A percentile compares a stretch with the other conserved stretches of the same genome.
Evolutionary conservation across 2,113 vertebrate species (phyloP).

Genomic region (Anseranas semipalmata): DNA sequence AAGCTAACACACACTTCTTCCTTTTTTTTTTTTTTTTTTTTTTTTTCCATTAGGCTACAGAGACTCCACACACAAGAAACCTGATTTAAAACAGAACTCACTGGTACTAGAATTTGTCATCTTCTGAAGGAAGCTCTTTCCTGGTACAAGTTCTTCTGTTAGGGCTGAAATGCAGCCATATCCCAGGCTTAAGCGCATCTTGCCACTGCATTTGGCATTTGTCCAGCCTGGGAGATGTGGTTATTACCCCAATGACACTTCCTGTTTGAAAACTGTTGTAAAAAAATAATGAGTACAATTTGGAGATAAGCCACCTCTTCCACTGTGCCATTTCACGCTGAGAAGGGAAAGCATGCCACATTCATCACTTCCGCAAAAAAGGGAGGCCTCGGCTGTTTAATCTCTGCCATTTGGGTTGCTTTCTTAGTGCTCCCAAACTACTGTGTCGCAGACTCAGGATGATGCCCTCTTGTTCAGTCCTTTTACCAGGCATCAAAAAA

Average conservation of each 20-base stretch:
- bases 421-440: background rate
- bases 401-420: background rate
- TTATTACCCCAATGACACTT: background rate
- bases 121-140: background rate
- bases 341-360: background rate
- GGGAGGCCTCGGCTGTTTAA: background rate
- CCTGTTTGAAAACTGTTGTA: background rate
- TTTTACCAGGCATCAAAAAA: background rate
- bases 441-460: background rate
- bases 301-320: background rate
- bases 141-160: background rate
- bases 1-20: background rate
- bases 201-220: background rate
- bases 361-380: background rate
- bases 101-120: background rate
- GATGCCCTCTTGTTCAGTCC: background rate
- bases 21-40: background rate
- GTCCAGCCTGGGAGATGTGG: background rate
- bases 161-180: background rate
- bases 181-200: background rate
- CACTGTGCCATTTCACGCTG: background rate
- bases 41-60: background rate
- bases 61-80: background rate
- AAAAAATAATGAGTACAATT: conserved; percentile 1
- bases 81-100: background rate